phyloP scores from a whole-genome alignment of 53 echinoderm and acorn worm species.

The Crossaster papposus region DNA sequence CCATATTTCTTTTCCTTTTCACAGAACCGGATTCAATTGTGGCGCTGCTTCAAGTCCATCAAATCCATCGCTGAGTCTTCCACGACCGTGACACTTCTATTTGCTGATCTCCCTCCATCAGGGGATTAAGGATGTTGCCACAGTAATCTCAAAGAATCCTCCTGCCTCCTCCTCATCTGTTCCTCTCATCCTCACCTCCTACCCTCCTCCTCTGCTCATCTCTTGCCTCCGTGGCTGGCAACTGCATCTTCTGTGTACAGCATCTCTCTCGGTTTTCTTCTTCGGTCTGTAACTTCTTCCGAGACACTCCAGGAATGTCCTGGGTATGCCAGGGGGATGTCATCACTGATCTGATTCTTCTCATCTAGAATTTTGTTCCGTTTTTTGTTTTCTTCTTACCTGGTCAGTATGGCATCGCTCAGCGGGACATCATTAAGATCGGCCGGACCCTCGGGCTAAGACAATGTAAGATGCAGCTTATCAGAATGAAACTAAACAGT shows the following conservation, averaged over 20 bases:
- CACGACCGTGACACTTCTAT: neutral
- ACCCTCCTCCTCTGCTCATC: neutral
- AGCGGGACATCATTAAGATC: slow-evolving; percentile 5
- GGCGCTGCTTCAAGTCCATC: too few species aligned
- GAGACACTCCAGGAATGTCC: neutral
- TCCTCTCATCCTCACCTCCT: neutral
- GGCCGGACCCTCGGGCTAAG: neutral
- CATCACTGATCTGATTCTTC: slow-evolving; percentile 11
- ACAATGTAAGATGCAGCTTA: neutral
- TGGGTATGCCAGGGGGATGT: slow-evolving; percentile 13
- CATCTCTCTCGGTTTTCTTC: neutral
- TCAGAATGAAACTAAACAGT: neutral
- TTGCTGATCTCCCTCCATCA: neutral
- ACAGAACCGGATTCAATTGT: too few species aligned
- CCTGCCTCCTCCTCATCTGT: neutral
- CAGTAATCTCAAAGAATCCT: neutral
- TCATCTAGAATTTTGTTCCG: neutral
- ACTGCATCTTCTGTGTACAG: neutral
- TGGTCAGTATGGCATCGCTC: slow-evolving; percentile 25
- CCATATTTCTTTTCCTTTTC: too few species aligned
- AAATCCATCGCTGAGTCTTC: neutral
- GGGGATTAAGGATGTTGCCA: neutral
- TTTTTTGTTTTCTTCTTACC: too few species aligned
- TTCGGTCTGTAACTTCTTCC: neutral
- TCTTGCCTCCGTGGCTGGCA: slow-evolving; percentile 13